phyloP scores from a whole-genome alignment of 1,140 invertebrate genomes.

The Calliphora vicina region DNA sequence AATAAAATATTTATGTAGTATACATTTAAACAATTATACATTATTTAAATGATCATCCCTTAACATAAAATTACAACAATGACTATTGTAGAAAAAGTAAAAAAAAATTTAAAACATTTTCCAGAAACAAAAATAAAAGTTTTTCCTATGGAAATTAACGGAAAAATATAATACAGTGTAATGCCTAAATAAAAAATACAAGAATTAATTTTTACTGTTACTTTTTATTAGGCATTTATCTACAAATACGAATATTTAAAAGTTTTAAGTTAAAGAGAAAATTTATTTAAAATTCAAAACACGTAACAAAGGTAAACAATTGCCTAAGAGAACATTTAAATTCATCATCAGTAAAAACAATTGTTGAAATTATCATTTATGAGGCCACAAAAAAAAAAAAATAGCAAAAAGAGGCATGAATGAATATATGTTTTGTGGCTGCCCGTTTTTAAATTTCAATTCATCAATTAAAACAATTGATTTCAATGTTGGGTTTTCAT shows the following conservation, averaged over 20 bases:
- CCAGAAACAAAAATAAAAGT: background rate
- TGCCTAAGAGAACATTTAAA: background rate
- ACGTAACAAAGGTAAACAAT: conserved; percentile 16
- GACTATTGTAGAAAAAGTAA: no score
- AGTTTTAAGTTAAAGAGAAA: background rate
- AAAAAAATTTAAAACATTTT: background rate
- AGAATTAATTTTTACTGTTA: conserved; percentile 2
- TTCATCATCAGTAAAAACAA: no score
- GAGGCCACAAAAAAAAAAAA: no score
- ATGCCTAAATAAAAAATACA: background rate
- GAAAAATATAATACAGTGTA: no score
- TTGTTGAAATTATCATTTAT: no score
- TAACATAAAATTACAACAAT: background rate
- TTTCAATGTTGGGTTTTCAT: no score
- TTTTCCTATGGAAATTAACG: background rate
- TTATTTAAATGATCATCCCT: background rate
- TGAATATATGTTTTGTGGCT: no score
- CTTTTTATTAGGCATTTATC: background rate
- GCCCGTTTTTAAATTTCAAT: no score
- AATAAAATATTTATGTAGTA: no score
- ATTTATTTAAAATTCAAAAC: conserved; percentile 4
- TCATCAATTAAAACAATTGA: no score
- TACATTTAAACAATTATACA: background rate
- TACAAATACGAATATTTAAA: background rate
- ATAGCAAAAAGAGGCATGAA: no score